These are phyloP conservation scores for Forbesichthys papilliferus DNA, from an alignment of 2,113 vertebrate species.

Conservation along the genomic window DNA sequence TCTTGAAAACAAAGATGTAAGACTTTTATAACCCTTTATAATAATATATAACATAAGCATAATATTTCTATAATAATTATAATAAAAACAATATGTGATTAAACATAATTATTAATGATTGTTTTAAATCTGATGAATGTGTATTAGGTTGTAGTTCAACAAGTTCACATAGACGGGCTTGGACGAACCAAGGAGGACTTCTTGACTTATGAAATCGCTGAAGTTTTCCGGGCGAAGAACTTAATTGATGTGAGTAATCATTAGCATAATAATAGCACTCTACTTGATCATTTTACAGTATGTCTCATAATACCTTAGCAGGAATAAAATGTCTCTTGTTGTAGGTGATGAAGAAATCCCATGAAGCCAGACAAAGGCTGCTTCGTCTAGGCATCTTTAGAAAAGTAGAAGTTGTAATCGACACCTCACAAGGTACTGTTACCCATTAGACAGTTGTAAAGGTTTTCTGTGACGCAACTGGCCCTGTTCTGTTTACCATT, in stretches of 20 bases:
- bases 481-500: background rate
- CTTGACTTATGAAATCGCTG: conserved; percentile 89
- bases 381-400: conserved; percentile 94
- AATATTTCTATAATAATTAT: no score
- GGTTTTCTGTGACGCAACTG: background rate
- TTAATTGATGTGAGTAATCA: conserved; percentile 86
- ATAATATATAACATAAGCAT: no score
- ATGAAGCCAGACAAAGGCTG: conserved; percentile 90
- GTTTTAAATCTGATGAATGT: background rate
- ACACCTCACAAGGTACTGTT: conserved; percentile 85
- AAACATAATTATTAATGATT: no score
- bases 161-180: conserved; percentile 91
- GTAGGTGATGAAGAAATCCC: conserved; percentile 93
- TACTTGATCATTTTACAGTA: background rate
- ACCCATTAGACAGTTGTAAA: background rate
- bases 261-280: no score
- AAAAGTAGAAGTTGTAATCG: conserved; percentile 93
- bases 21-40: conserved; percentile 25
- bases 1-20: conserved; percentile 94
- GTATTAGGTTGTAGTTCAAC: conserved; percentile 90
- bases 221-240: conserved; percentile 90
- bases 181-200: conserved; percentile 93
- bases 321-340: conserved; percentile 4
- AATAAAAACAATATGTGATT: no score
- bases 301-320: background rate